Percentiles rank a stretch among this genome's conserved stretches.
Evolutionary conservation across 1,140 invertebrate species (phyloP).

Genomic region (Drosophila novamexicana): DNA sequence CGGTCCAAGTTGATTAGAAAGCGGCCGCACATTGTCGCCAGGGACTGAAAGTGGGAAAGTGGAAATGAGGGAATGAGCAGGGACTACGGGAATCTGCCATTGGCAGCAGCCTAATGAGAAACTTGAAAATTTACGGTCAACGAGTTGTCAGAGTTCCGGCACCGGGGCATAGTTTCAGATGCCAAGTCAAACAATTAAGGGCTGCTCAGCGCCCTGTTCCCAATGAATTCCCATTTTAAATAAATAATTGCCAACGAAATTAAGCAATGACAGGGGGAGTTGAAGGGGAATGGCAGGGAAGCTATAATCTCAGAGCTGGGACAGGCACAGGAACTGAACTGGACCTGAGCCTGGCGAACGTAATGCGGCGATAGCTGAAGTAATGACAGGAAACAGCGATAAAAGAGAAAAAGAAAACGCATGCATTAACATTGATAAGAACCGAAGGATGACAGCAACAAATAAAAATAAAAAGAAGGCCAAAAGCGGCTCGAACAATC

Average conservation of each 20-base stretch:
- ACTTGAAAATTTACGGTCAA: slow-evolving; percentile 82
- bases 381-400: slow-evolving; percentile 76
- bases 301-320: slow-evolving; percentile 54
- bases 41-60: slow-evolving; percentile 25
- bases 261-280: slow-evolving; percentile 55
- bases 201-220: slow-evolving; percentile 40
- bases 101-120: slow-evolving; percentile 71
- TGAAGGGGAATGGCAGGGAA: not conserved
- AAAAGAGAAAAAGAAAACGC: slow-evolving; percentile 70
- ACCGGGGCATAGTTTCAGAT: slow-evolving; percentile 64
- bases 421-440: slow-evolving; percentile 74
- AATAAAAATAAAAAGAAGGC: not conserved
- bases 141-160: slow-evolving; percentile 76
- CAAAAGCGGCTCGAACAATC: slow-evolving; percentile 1
- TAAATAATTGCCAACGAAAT: slow-evolving; percentile 82
- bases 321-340: slow-evolving; percentile 5
- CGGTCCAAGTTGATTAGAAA: slow-evolving; percentile 80
- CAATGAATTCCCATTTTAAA: slow-evolving; percentile 73
- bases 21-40: slow-evolving; percentile 47
- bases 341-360: slow-evolving; percentile 11
- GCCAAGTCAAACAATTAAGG: slow-evolving; percentile 80
- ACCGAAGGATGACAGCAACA: slow-evolving; percentile 24
- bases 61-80: not conserved
- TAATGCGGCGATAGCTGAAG: slow-evolving; percentile 67
- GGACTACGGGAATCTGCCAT: slow-evolving; percentile 8